Conservation (phyloP, 2,797 vertebrate species). For the Pipistrellus kuhlii region DNA sequence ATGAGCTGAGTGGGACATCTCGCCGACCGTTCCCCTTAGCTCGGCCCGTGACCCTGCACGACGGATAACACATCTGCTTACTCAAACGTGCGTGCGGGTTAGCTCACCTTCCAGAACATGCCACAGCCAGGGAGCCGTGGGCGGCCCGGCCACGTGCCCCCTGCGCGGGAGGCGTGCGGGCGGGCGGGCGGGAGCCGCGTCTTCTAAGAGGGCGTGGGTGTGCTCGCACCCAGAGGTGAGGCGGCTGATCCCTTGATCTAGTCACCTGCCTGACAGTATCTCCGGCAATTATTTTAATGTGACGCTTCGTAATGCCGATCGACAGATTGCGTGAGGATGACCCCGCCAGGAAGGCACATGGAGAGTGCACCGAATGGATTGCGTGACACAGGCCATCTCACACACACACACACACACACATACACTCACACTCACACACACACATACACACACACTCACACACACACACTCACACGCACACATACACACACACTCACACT, state of each 20-base stretch:
- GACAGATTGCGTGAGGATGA: neutral
- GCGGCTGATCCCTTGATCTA: neutral
- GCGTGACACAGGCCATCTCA: rapidly evolving
- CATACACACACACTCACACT: neutral
- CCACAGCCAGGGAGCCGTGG: too few relatives aligned
- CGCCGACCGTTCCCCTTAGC: rapidly evolving
- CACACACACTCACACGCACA: neutral
- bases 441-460: neutral
- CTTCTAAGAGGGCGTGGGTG: neutral
- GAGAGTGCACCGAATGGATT: neutral
- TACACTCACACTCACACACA: neutral
- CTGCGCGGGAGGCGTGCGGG: rapidly evolving
- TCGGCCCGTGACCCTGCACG: rapidly evolving
- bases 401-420: neutral
- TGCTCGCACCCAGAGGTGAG: neutral
- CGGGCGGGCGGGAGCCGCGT: neutral
- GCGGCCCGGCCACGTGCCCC: too few relatives aligned
- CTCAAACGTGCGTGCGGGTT: too few relatives aligned
- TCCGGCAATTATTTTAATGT: constrained; percentile 24
- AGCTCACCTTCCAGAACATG: neutral
- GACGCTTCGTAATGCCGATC: neutral
- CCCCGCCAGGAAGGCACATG: neutral
- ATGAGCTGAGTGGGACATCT: rapidly evolving
- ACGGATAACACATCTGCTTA: neutral
- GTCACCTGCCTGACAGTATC: neutral